Evolutionary conservation across 2,888 invertebrate genomes (phyloP).

Genomic region (Drosophila kanekoi): DNA sequence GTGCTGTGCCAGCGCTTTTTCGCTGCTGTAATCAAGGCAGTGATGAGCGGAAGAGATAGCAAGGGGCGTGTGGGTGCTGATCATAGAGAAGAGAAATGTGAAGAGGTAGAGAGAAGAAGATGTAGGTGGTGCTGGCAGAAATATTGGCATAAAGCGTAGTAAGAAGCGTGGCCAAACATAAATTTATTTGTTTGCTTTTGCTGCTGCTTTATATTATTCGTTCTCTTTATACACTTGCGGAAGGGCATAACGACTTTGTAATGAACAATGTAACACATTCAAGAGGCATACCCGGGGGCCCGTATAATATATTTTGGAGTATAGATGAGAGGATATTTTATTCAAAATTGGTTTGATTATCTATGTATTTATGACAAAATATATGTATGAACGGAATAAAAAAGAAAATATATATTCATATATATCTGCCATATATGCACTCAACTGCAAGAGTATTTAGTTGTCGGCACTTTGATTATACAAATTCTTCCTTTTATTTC

Average conservation of each 20-base stretch:
- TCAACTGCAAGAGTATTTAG: constrained; percentile 9
- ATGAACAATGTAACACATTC: not conserved
- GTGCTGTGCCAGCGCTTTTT: constrained; percentile 41
- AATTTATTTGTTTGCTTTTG: constrained; percentile 61
- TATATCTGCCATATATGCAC: too few relatives aligned
- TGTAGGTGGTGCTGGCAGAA: constrained; percentile 38
- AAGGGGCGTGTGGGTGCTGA: constrained; percentile 1
- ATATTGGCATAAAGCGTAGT: constrained; percentile 59
- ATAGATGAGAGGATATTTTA: too few relatives aligned
- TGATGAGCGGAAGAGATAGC: constrained; percentile 1
- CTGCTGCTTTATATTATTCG: constrained; percentile 35
- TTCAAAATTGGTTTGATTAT: too few relatives aligned
- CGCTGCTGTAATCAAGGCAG: constrained; percentile 30
- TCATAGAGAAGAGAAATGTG: constrained; percentile 6
- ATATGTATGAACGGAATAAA: too few relatives aligned
- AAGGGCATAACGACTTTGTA: not conserved
- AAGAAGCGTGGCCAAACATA: constrained; percentile 65
- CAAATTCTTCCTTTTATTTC: constrained; percentile 11
- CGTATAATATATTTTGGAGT: too few relatives aligned
- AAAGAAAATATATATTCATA: too few relatives aligned
- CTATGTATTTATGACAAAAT: too few relatives aligned
- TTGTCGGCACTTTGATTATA: not conserved
- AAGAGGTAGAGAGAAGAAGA: constrained; percentile 8
- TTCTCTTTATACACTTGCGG: not conserved
- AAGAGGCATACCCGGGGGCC: too few relatives aligned